Evolutionary conservation across 2,888 invertebrate species (phyloP), one percentile per base, ranked within the genome.

Genomic region (Noctua janthina): DNA sequence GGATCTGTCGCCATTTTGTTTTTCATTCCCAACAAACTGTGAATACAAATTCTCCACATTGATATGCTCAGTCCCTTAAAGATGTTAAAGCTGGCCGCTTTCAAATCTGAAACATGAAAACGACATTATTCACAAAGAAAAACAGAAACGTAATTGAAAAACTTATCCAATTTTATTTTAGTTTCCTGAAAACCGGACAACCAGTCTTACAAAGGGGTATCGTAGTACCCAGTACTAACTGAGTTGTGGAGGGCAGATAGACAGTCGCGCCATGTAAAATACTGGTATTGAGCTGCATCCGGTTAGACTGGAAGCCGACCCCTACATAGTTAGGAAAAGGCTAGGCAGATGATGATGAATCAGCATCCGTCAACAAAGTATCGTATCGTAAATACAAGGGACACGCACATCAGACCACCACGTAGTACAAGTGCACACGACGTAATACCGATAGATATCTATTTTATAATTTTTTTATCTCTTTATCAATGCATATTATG

Each of bases 401-500:
- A 68, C 13, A 51, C 70, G 0, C 0, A 15, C 66, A n/a, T n/a
- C 7, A 17, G 5, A 29, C 23, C 46, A n/a, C 39, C 73, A 81
- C 54, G 54, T 74, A 29, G 4, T 66, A 23, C 46, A n/a, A 64
- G 17, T 64, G 35, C n/a, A 68, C 8, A 17, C 43, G 46, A 39
- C 76, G 67, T 56, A 73, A 29, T 43, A 43, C 49, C 43, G 43
- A 81, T 74, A 77, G 13, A 81, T 71, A 85, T 69, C 74, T 85
- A 81, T 77, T 77, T 66, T 67, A 81, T 81, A 76, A 56, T 71
- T 35, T 79, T 70, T 78, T 51, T 51, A 78, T 79, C 39, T 64
- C 2, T 29, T 51, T 74, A 83, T 74, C 62, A 46, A 46, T 71
- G 23, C 69, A 54, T 46, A 29, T 56, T 39, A 59, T n/a, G 29